A percentile compares a stretch with the other conserved stretches of the same genome.
Evolutionary conservation across 2,797 vertebrate species (phyloP).

Genomic region (Silurus aristotelis): DNA sequence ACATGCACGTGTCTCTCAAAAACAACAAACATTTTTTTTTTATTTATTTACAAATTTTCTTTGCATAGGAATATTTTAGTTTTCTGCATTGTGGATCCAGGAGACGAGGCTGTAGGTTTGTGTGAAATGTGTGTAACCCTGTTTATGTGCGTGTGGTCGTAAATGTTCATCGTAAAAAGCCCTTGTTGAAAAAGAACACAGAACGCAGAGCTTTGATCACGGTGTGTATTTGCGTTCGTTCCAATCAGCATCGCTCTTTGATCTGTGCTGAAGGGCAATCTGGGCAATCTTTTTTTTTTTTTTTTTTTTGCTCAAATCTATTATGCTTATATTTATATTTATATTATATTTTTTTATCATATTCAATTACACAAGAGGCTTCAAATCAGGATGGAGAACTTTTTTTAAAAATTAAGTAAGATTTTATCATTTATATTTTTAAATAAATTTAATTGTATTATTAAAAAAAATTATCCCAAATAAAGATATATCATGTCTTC

Average conservation of each 20-base stretch:
- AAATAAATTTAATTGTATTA: not conserved
- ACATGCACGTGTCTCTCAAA: too few relatives aligned
- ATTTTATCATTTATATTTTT: not conserved
- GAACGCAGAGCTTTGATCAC: slow-evolving; percentile 52
- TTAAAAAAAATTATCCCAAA: not conserved
- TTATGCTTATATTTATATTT: slow-evolving; percentile 26
- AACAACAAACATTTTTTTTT: too few relatives aligned
- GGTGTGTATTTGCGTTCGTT: slow-evolving; percentile 41
- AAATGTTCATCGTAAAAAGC: slow-evolving; percentile 35
- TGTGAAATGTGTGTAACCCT: slow-evolving; percentile 2
- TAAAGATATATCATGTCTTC: not conserved
- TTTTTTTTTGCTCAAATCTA: slow-evolving; percentile 11
- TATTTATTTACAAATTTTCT: too few relatives aligned
- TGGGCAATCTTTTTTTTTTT: slow-evolving; percentile 32
- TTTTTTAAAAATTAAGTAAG: too few relatives aligned
- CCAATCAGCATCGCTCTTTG: slow-evolving; percentile 54
- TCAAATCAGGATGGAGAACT: slow-evolving; percentile 1
- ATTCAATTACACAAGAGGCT: slow-evolving; percentile 36
- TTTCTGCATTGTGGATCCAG: not conserved
- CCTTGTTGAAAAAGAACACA: slow-evolving; percentile 43
- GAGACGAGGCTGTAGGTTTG: not conserved
- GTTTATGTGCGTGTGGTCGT: not conserved
- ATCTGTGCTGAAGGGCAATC: slow-evolving; percentile 52
- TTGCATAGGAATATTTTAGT: too few relatives aligned
- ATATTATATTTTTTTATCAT: slow-evolving; percentile 42